Percentiles rank a stretch among this genome's conserved stretches.
Evolutionary conservation across 2,113 vertebrate species (phyloP).

Genomic region (Raja brachyura): DNA sequence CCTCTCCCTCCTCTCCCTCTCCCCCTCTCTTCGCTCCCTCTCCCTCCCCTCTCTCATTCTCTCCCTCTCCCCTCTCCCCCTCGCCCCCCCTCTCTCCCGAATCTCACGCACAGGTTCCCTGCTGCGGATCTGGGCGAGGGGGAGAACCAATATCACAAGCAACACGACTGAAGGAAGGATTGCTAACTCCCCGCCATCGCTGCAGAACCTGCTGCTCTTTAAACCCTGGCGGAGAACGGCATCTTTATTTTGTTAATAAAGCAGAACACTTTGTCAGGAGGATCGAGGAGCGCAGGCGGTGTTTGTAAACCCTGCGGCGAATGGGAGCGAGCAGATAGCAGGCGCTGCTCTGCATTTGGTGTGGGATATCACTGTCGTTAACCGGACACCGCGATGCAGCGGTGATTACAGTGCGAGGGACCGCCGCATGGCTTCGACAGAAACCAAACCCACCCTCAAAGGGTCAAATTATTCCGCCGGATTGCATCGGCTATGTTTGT

Average conservation of each 20-base stretch:
- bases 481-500: background rate
- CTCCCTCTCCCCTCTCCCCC: too few relatives aligned
- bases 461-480: background rate
- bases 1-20: too few relatives aligned
- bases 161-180: constrained; percentile 15
- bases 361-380: background rate
- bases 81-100: background rate
- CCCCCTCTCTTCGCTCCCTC: too few relatives aligned
- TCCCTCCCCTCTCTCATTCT: too few relatives aligned
- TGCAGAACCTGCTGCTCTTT: background rate
- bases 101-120: background rate
- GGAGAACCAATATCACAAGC: background rate
- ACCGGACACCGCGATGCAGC: background rate
- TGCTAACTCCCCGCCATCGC: background rate
- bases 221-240: background rate
- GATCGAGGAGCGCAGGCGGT: background rate
- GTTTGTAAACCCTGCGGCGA: background rate
- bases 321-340: background rate
- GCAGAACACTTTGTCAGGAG: background rate
- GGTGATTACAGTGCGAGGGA: background rate
- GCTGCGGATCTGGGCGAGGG: background rate
- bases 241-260: too few relatives aligned
- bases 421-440: background rate
- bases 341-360: background rate
- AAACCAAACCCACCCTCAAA: background rate